Percentiles rank a stretch among this genome's conserved stretches.
Conservation (phyloP, 2,888 invertebrate species). For the Ypsolopha scabrella region DNA sequence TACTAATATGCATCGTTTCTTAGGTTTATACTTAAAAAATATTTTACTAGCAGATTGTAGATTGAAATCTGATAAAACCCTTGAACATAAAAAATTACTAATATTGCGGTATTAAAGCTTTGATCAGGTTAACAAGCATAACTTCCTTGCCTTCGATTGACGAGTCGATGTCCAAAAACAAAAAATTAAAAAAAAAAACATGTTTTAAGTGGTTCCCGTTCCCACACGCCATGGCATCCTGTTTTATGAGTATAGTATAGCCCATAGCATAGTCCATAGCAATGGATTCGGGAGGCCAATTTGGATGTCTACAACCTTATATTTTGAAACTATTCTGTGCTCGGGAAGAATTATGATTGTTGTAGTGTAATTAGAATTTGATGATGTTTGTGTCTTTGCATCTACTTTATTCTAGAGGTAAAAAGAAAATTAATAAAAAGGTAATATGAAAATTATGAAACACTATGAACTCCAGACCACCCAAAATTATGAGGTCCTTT, state of each 20-base stretch:
- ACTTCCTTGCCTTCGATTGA: slow-evolving; percentile 31
- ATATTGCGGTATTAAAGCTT: neutral
- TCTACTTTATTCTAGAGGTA: no score
- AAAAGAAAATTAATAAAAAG: neutral
- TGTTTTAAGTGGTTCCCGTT: slow-evolving; percentile 18
- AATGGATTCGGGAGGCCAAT: slow-evolving; percentile 27
- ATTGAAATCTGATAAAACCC: no score
- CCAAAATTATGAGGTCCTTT: slow-evolving; percentile 1
- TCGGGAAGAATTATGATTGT: no score
- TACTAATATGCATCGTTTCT: no score
- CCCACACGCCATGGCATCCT: slow-evolving; percentile 36
- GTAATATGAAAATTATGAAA: neutral
- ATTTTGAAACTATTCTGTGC: slow-evolving; percentile 26
- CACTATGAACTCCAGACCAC: slow-evolving; percentile 1
- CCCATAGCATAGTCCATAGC: neutral
- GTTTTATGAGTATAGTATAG: slow-evolving; percentile 35
- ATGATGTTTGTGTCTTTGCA: no score
- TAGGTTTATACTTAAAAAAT: no score
- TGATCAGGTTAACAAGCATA: slow-evolving; percentile 17
- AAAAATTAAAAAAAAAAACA: slow-evolving; percentile 16
- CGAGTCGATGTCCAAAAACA: slow-evolving; percentile 12
- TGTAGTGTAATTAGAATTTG: no score
- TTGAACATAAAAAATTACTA: neutral
- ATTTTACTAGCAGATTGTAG: no score
- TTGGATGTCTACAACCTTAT: slow-evolving; percentile 44